These are phyloP conservation scores for Orcinus orca DNA, from an alignment of 2,113 vertebrate species.

Conservation along the genomic window DNA sequence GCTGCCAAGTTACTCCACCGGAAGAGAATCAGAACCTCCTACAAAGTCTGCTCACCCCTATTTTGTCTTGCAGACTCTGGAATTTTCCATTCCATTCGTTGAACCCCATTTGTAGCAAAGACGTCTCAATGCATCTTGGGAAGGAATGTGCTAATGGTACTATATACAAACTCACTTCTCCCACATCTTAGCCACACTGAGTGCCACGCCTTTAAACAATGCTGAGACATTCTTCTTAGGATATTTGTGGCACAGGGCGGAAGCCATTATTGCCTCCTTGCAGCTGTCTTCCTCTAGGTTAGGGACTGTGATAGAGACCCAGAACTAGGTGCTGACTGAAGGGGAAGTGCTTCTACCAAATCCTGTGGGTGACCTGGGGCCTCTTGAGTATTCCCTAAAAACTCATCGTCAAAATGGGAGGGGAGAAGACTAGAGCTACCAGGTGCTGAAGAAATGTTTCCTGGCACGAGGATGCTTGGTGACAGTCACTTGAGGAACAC, in stretches of 20 bases:
- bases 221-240: constrained; percentile 23
- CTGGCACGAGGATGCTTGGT: neutral
- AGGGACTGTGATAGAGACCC: neutral
- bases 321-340: neutral
- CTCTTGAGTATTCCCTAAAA: neutral
- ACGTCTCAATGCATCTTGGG: neutral
- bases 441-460: neutral
- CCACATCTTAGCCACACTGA: constrained; percentile 13
- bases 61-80: neutral
- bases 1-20: neutral
- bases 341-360: neutral
- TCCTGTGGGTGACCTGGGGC: neutral
- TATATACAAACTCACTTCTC: neutral
- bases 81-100: constrained; percentile 54
- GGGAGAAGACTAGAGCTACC: neutral
- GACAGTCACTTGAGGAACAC: neutral
- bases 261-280: neutral
- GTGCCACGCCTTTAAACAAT: constrained; percentile 19
- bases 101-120: neutral
- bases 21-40: neutral
- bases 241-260: neutral
- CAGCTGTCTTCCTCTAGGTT: neutral
- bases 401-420: neutral
- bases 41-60: neutral
- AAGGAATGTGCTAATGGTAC: constrained; percentile 30